Evolutionary conservation across 2,888 invertebrate species (phyloP).

Genomic region (Mechanitis mazaeus): DNA sequence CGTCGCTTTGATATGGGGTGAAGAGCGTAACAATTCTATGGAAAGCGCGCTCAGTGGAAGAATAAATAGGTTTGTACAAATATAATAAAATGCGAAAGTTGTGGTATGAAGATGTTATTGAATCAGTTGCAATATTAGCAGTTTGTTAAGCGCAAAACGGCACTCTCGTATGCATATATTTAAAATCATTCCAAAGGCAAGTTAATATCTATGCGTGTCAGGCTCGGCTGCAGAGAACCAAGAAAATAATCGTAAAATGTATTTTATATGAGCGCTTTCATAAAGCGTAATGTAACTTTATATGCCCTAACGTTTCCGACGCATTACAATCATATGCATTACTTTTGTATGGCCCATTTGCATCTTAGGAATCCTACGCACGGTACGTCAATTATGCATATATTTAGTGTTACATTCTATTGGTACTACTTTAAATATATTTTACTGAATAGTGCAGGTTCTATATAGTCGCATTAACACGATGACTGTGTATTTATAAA

Average conservation of each 20-base stretch:
- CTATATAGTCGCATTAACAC: not conserved
- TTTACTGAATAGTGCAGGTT: not conserved
- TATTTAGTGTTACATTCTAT: conserved; percentile 18
- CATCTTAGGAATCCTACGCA: conserved; percentile 25
- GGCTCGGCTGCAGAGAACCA: conserved; percentile 26
- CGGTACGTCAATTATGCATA: conserved; percentile 16
- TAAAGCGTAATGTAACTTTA: conserved; percentile 32
- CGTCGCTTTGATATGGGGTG: conserved; percentile 87
- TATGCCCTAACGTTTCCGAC: conserved; percentile 30
- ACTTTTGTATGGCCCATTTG: conserved; percentile 27
- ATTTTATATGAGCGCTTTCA: conserved; percentile 32
- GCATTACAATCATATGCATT: conserved; percentile 28
- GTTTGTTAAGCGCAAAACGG: conserved; percentile 12
- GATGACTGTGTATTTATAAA: not conserved
- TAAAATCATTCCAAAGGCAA: conserved; percentile 19
- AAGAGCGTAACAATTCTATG: conserved; percentile 77
- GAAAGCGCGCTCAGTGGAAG: conserved; percentile 84
- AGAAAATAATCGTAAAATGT: conserved; percentile 33
- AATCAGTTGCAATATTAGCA: conserved; percentile 11
- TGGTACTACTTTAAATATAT: conserved; percentile 8
- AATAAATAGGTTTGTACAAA: conserved; percentile 74
- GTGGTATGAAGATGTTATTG: conserved; percentile 13
- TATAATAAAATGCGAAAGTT: not conserved
- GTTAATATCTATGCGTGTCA: conserved; percentile 33
- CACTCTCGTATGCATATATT: conserved; percentile 12